phyloP scores from a whole-genome alignment of 2,888 invertebrate genomes.

The Pheosia tremula region DNA sequence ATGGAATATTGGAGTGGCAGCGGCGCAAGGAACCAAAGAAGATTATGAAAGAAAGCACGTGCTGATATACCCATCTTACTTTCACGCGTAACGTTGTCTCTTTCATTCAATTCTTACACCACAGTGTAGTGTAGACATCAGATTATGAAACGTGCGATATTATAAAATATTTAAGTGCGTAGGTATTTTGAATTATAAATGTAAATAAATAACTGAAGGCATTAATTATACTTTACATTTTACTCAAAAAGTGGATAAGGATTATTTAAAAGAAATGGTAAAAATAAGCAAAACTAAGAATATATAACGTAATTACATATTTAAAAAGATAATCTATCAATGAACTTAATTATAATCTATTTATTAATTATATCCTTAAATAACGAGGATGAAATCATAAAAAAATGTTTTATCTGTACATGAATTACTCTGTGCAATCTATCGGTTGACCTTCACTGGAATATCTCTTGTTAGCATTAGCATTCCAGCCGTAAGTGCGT shows the following conservation, averaged over 20 bases:
- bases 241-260: too few species aligned
- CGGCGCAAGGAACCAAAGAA: constrained; percentile 71
- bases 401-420: constrained; percentile 44
- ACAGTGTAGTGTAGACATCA: constrained; percentile 29
- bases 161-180: too few species aligned
- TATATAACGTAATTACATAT: too few species aligned
- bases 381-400: constrained; percentile 15
- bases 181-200: too few species aligned
- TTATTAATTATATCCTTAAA: too few species aligned
- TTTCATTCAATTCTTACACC: constrained; percentile 24
- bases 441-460: constrained; percentile 81
- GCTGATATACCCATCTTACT: constrained; percentile 62
- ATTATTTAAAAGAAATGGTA: too few species aligned
- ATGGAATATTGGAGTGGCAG: constrained; percentile 72
- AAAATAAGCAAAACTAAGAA: too few species aligned
- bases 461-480: constrained; percentile 61
- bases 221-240: too few species aligned
- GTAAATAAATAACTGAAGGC: too few species aligned
- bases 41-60: constrained; percentile 79
- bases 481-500: constrained; percentile 70
- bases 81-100: constrained; percentile 46
- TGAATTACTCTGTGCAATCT: constrained; percentile 61
- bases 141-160: background rate
- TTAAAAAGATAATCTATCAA: background rate
- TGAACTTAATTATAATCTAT: background rate